Base-by-base conservation (phyloP, 2,113 vertebrate species). In the Phaethornis superciliosus region DNA sequence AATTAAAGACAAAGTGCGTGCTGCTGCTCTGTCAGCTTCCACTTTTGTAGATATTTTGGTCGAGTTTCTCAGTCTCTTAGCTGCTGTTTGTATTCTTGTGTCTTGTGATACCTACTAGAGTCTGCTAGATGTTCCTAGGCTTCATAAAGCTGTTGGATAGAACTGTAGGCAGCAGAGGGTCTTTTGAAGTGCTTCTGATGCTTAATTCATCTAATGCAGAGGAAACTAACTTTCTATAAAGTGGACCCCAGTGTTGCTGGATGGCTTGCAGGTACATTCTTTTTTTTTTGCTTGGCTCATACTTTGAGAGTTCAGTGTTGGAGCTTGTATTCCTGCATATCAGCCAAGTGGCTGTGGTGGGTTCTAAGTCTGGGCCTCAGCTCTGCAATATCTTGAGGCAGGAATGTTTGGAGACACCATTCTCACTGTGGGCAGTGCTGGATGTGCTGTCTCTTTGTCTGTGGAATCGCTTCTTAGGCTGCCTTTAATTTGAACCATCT, bases 401-500 rank as follows among this genome's bases (percentile, higher is more conserved):
- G 47, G 42, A 19, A 3, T n/a, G 20, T 67, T 44, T 54, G 85
- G 67, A 83, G 74, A n/a, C 62, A 21, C 68, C 0, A 0, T 63
- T 68, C 56, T 78, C 12, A 1, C 23, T 28, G 32, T 28, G 51
- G 51, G 67, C 63, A 70, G 20, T 1, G 8, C 82, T 89, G 75
- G 75, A 44, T 78, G 35, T 90, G 64, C 89, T 92, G 69, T 76
- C 52, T 69, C 82, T 88, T 64, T 88, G 92, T 86, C 58, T 79
- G 49, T n/a, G 69, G n/a, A 88, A 64, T 23, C 65, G 60, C 72
- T 86, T 71, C 56, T 83, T 96, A 84, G 67, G 59, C 55, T 88
- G 85, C 28, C 68, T 80, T 92, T 95, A 95, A 94, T 93, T 52
- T 85, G 75, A 96, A 93, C 93, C 95, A 93, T 82, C 78, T 95